Evolutionary conservation across 2,113 vertebrate species (phyloP), one percentile per base, ranked within the genome.

Genomic region (Planiliza haematocheilus): DNA sequence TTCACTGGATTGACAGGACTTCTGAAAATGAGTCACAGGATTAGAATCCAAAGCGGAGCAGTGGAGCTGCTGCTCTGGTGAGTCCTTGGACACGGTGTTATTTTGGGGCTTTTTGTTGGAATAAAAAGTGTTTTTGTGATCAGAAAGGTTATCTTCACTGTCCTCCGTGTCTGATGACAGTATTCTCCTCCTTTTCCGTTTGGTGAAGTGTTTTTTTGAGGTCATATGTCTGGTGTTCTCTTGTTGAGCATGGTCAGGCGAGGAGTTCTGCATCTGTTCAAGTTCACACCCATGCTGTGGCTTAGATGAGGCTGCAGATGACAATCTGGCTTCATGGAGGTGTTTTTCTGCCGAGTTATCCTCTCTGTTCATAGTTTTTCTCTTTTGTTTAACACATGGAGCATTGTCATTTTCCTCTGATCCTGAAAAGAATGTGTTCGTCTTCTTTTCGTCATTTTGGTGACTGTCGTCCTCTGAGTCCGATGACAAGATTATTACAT

Each of bases 1-100:
- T 0, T 8, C 1, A 4, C 1, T 7, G 9, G 3, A n/a, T 30
- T 7, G 18, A 52, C 10, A 10, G 30, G 17, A 17, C 5, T 17
- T 2, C 0, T 5, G 4, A 45, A 64, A 42, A 41, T 13, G 8
- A 67, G 77, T 21, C 17, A 58, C 16, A 21, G 11, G 8, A 17
- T 13, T 10, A 2, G 0, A 0, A 21, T 0, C 1, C 18, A 8
- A 1, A 17, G n/a, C 8, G 3, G 17, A 3, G 11, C n/a, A n/a
- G n/a, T n/a, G n/a, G n/a, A n/a, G n/a, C n/a, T n/a, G n/a, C n/a
- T n/a, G n/a, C n/a, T n/a, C n/a, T n/a, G n/a, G n/a, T n/a, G 24
- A 30, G 5, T 30, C 24, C 24, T 30, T 5, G 2, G 5, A 30
- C 5, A 30, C 2, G 5, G 3, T 30, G 24, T 30, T 4, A 11